These are phyloP conservation scores for Progne subis DNA, from an alignment of 2,113 vertebrate genomes.

Conservation along the genomic window DNA sequence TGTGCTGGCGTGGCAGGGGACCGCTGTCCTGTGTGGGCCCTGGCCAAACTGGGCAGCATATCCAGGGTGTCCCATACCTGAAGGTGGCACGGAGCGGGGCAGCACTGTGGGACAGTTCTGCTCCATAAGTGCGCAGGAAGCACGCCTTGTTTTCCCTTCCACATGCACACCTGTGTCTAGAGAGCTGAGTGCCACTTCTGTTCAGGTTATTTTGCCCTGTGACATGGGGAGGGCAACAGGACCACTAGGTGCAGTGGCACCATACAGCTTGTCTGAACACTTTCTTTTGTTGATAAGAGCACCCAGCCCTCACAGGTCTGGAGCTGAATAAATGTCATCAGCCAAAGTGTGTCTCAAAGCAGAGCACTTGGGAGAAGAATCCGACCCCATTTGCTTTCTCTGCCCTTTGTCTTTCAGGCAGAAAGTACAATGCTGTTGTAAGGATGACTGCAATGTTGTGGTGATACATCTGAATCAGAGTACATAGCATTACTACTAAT, in stretches of 20 bases:
- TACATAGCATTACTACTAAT: not conserved
- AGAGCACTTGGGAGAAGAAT: not conserved
- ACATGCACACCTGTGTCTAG: not conserved
- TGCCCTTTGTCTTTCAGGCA: not conserved
- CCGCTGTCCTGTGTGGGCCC: not conserved
- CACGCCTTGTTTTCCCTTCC: accelerated
- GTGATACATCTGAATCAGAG: not conserved
- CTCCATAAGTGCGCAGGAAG: accelerated
- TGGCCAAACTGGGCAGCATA: not conserved
- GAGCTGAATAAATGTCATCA: not conserved
- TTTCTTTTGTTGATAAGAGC: not conserved
- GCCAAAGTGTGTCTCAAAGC: not conserved
- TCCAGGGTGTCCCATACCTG: not conserved
- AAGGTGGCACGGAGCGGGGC: not conserved
- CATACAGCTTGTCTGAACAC: not conserved
- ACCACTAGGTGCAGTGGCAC: not conserved
- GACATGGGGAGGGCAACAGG: not conserved
- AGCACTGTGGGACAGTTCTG: not conserved
- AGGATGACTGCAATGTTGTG: not conserved
- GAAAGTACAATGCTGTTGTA: not conserved
- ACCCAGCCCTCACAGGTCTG: not conserved
- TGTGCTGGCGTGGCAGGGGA: not conserved
- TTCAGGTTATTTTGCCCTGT: not conserved
- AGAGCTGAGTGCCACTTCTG: not conserved
- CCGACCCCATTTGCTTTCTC: not conserved